phyloP scores from a whole-genome alignment of 2,888 invertebrate genomes.

The Alloscopus bannaensis region DNA sequence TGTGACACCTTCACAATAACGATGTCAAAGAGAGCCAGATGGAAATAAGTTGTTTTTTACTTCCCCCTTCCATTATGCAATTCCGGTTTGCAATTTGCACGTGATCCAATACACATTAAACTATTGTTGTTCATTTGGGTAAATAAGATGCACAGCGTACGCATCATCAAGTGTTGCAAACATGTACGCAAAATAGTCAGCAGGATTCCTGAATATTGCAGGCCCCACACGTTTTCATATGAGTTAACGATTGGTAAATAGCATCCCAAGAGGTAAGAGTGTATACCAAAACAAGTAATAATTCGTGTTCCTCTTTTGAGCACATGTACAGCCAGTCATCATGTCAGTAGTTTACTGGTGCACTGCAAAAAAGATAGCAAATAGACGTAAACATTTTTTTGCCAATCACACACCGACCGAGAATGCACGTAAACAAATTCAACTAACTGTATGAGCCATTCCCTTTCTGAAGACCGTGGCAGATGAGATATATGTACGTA shows the following conservation, averaged over 20 bases:
- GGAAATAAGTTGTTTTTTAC: conserved; percentile 14
- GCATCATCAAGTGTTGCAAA: too few species aligned
- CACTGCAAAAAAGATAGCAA: not conserved
- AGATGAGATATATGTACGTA: not conserved
- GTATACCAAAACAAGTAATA: conserved; percentile 1
- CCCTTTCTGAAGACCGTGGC: conserved; percentile 19
- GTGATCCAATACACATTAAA: conserved; percentile 25
- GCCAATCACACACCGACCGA: too few species aligned
- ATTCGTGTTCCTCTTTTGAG: conserved; percentile 16
- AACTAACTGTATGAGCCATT: conserved; percentile 16
- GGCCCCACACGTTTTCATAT: too few species aligned
- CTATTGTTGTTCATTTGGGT: too few species aligned
- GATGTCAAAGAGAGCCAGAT: not conserved
- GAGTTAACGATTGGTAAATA: not conserved
- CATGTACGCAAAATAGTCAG: too few species aligned
- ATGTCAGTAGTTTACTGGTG: conserved; percentile 24
- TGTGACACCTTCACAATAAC: not conserved
- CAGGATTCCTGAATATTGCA: too few species aligned
- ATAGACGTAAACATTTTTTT: conserved; percentile 11
- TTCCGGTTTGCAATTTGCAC: conserved; percentile 59
- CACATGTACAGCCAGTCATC: conserved; percentile 15
- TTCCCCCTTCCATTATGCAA: conserved; percentile 48
- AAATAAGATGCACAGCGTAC: too few species aligned
- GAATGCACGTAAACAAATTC: conserved; percentile 12
- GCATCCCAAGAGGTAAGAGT: conserved; percentile 4